Evolutionary conservation across 1,140 invertebrate genomes (phyloP).

Genomic region (Pantala flavescens): DNA sequence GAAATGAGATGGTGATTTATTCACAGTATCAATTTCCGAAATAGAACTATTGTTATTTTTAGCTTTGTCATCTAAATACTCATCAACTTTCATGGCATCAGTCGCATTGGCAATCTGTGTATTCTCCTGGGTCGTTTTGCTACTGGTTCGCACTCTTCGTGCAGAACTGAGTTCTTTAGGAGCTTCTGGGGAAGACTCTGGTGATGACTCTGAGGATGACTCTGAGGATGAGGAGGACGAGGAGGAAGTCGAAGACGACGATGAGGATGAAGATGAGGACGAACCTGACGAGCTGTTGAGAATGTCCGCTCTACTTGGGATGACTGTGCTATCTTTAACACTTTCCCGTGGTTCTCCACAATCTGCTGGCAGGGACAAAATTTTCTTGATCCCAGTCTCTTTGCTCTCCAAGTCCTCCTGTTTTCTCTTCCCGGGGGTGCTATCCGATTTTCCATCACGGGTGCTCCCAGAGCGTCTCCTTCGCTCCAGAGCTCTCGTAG

Average conservation of each 20-base stretch:
- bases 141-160: neutral
- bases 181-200: constrained; percentile 7
- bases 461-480: constrained; percentile 2
- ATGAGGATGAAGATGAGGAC: neutral
- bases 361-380: neutral
- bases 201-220: neutral
- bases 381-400: neutral
- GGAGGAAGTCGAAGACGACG: constrained; percentile 3
- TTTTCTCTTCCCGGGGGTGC: neutral
- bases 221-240: constrained; percentile 7
- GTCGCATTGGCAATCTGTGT: neutral
- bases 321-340: neutral
- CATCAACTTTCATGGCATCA: neutral
- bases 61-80: neutral
- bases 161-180: neutral
- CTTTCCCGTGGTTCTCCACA: neutral
- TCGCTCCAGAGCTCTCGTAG: constrained; percentile 22
- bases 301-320: neutral
- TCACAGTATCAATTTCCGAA: neutral
- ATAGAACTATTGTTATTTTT: neutral
- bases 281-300: neutral
- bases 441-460: neutral
- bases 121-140: neutral
- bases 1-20: neutral
- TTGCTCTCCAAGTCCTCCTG: neutral